Percentiles rank a stretch among this genome's conserved stretches.
Evolutionary conservation across 2,888 invertebrate genomes (phyloP).

Genomic region (Anticlea derivata): DNA sequence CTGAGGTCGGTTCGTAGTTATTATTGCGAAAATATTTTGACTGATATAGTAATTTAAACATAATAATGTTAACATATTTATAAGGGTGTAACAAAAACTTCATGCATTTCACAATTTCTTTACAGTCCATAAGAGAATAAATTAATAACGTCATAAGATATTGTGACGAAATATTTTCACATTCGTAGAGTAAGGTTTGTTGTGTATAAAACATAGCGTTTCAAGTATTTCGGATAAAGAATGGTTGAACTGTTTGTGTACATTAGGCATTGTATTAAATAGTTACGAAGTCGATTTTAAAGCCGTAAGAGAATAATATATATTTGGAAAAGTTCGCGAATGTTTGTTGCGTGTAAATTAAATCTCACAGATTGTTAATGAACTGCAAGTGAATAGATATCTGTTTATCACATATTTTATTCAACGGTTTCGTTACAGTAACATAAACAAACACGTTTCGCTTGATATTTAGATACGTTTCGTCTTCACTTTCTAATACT

Average conservation of each 20-base stretch:
- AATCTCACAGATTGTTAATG: conserved; percentile 73
- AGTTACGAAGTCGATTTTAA: conserved; percentile 75
- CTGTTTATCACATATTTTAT: conserved; percentile 67
- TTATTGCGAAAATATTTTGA: conserved; percentile 79
- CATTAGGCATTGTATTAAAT: conserved; percentile 78
- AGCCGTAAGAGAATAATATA: conserved; percentile 77
- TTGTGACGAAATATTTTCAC: conserved; percentile 82
- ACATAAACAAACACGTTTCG: conserved; percentile 73
- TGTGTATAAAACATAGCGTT: conserved; percentile 77
- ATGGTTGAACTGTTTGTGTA: conserved; percentile 74
- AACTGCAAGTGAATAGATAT: conserved; percentile 68
- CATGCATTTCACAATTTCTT: conserved; percentile 83
- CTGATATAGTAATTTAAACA: conserved; percentile 78
- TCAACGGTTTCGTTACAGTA: conserved; percentile 62
- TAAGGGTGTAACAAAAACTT: conserved; percentile 79
- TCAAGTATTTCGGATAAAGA: conserved; percentile 74
- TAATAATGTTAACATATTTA: conserved; percentile 80
- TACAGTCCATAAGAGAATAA: conserved; percentile 79
- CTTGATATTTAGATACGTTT: conserved; percentile 50
- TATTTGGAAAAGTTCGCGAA: conserved; percentile 80
- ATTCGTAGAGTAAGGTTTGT: conserved; percentile 79
- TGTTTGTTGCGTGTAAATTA: conserved; percentile 78
- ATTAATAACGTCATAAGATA: conserved; percentile 71
- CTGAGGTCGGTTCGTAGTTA: conserved; percentile 58
- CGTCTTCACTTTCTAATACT: conserved; percentile 38